A percentile compares a stretch with the other conserved stretches of the same genome.
These are phyloP conservation scores for Hydrolagus affinis DNA, from an alignment of 2,113 vertebrate genomes.

Conservation along the genomic window DNA sequence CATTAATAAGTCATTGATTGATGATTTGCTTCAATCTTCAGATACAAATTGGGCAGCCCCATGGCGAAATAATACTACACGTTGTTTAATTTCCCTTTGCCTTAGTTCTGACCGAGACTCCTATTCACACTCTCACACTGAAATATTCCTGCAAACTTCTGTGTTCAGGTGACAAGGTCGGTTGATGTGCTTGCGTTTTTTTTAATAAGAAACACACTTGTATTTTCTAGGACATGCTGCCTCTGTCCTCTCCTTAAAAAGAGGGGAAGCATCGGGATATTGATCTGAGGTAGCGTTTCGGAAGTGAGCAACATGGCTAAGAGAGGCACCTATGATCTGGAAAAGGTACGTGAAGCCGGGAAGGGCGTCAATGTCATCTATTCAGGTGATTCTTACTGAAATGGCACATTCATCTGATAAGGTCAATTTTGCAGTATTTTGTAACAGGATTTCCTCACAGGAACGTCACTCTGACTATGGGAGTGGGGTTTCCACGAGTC, in stretches of 20 bases:
- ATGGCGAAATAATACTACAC: not conserved
- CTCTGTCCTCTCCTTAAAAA: not conserved
- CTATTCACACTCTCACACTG: not conserved
- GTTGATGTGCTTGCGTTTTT: not conserved
- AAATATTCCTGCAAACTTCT: not conserved
- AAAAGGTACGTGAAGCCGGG: not conserved
- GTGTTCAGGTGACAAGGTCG: not conserved
- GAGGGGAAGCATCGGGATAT: not conserved
- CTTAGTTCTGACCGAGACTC: not conserved
- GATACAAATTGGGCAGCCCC: not conserved
- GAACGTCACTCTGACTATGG: no score
- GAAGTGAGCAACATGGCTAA: not conserved
- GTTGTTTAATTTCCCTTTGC: not conserved
- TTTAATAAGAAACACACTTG: not conserved
- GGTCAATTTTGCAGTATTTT: no score
- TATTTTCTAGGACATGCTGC: slow-evolving; percentile 12
- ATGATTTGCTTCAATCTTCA: no score
- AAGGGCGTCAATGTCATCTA: not conserved
- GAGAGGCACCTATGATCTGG: not conserved
- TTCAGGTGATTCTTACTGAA: no score
- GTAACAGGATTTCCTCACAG: no score
- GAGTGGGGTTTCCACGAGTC: no score
- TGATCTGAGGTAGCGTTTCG: not conserved
- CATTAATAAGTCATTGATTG: no score
- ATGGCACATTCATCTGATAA: no score